A percentile compares a stretch with the other conserved stretches of the same genome.
These are phyloP conservation scores for Aramus guarauna DNA, from an alignment of 2,113 vertebrate genomes.

Conservation along the genomic window DNA sequence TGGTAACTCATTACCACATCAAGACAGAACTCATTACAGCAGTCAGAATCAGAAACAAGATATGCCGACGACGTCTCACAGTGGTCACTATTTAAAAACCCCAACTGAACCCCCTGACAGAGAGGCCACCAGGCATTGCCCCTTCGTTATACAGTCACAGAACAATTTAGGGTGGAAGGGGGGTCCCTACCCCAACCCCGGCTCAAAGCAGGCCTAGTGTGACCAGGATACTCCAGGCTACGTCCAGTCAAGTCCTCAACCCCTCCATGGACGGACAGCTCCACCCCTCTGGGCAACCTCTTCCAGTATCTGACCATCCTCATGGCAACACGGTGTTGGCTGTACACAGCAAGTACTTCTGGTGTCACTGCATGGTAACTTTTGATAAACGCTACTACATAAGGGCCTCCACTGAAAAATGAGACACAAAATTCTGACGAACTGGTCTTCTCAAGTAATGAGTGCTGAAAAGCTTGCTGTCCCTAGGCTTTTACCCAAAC, in stretches of 20 bases:
- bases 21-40: conserved; percentile 56
- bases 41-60: conserved; percentile 21
- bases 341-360: not conserved
- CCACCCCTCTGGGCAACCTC: not conserved
- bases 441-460: not conserved
- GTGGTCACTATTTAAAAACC: not conserved
- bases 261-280: not conserved
- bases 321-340: not conserved
- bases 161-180: not conserved
- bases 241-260: not conserved
- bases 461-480: conserved; percentile 1
- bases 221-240: not conserved
- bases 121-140: not conserved
- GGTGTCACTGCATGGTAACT: not conserved
- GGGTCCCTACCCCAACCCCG: not conserved
- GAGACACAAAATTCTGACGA: not conserved
- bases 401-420: not conserved
- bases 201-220: not conserved
- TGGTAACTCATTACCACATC: conserved; percentile 64
- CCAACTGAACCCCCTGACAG: not conserved
- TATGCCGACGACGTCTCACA: fast-evolving
- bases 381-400: not conserved
- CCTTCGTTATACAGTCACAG: not conserved
- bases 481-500: conserved; percentile 22
- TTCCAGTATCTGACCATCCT: not conserved